These are phyloP conservation scores for Sicus ferrugineus DNA, from an alignment of 2,888 invertebrate species.

Conservation along the genomic window DNA sequence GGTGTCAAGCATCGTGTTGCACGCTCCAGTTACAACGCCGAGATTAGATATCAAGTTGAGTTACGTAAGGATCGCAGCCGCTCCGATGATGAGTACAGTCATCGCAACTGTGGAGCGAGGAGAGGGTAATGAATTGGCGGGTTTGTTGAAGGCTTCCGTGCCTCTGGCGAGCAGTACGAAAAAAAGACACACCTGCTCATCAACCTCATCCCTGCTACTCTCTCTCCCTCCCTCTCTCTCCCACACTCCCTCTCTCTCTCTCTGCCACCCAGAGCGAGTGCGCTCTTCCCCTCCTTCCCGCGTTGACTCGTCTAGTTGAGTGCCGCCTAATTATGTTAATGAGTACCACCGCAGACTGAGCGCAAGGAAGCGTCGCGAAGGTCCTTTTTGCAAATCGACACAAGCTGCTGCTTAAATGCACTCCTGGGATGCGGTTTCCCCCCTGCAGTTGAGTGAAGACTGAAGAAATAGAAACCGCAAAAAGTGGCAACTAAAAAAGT, in stretches of 20 bases:
- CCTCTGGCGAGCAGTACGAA: neutral
- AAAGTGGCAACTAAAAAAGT: neutral
- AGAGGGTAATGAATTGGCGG: neutral
- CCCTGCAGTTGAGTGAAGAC: neutral
- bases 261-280: too few relatives aligned
- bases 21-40: conserved; percentile 27
- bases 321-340: conserved; percentile 31
- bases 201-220: neutral
- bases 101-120: too few relatives aligned
- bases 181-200: neutral
- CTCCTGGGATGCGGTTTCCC: neutral
- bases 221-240: neutral
- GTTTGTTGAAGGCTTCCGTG: neutral
- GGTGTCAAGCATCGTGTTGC: conserved; percentile 23
- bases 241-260: neutral
- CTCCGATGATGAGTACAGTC: neutral
- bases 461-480: too few relatives aligned
- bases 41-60: conserved; percentile 21
- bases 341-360: neutral
- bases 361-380: neutral
- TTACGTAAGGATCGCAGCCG: conserved; percentile 18
- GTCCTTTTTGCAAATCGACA: neutral
- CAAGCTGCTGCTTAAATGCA: neutral
- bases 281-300: neutral
- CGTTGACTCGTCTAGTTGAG: neutral